Evolutionary conservation across 2,888 invertebrate species (phyloP).

Genomic region (Eristalis pertinax): DNA sequence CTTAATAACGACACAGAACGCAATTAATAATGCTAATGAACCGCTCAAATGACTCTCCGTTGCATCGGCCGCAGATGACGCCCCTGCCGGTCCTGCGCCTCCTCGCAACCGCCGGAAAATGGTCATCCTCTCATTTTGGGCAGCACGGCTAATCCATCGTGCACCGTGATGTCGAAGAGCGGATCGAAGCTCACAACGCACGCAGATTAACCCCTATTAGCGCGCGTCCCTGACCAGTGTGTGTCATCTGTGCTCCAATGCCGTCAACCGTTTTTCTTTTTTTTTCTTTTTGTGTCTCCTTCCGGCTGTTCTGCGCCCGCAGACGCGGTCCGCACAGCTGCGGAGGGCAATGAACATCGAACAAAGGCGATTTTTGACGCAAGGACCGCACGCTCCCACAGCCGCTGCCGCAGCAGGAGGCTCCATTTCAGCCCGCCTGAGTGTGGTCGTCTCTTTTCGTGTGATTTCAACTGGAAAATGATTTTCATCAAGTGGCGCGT

Average conservation of each 20-base stretch:
- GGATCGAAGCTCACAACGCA: slow-evolving; percentile 59
- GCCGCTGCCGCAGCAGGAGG: slow-evolving; percentile 33
- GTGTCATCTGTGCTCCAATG: not conserved
- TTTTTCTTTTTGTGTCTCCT: not conserved
- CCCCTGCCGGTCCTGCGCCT: not conserved
- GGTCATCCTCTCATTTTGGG: not conserved
- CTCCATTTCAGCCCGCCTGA: not conserved
- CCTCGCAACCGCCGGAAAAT: not conserved
- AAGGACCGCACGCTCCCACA: not conserved
- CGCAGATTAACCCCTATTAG: slow-evolving; percentile 57
- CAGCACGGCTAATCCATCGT: not conserved
- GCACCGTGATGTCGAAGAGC: not conserved
- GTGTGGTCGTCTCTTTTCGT: slow-evolving; percentile 24
- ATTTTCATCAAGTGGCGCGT: slow-evolving; percentile 50
- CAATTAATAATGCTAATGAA: slow-evolving; percentile 68
- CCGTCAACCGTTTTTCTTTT: no score
- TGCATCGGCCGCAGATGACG: no score
- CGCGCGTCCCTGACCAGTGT: not conserved
- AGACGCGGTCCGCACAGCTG: no score
- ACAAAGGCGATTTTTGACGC: not conserved
- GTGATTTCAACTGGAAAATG: slow-evolving; percentile 62
- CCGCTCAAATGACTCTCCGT: slow-evolving; percentile 41
- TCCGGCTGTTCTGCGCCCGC: not conserved
- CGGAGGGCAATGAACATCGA: not conserved
- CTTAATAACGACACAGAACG: slow-evolving; percentile 57